Conservation (phyloP, 1,140 invertebrate genomes). For the Limonius californicus region DNA sequence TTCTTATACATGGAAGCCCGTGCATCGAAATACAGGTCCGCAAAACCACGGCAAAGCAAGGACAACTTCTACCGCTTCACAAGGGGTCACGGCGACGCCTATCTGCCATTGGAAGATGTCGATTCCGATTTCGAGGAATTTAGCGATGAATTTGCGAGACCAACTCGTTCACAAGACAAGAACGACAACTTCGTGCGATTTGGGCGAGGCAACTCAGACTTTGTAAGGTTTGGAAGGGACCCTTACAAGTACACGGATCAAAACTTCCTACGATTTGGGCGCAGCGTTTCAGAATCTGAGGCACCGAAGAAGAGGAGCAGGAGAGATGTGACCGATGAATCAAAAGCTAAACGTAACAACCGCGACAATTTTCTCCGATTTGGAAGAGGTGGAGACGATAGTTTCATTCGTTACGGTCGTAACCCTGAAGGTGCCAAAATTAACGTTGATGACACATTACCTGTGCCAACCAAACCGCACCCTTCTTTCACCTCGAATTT, state of each 20-base stretch:
- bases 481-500: background rate
- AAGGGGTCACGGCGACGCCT: background rate
- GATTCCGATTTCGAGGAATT: background rate
- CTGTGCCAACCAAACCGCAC: background rate
- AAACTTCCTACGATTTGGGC: background rate
- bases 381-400: background rate
- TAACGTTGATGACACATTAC: background rate
- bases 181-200: conserved; percentile 31
- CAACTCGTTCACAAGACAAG: conserved; percentile 5
- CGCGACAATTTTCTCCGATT: conserved; percentile 5
- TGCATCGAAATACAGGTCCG: background rate
- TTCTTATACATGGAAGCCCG: background rate
- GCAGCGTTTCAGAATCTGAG: conserved; percentile 1
- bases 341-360: background rate
- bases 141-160: background rate
- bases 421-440: background rate
- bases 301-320: background rate
- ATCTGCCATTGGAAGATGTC: background rate
- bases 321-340: background rate
- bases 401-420: background rate
- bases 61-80: background rate
- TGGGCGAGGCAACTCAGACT: conserved; percentile 19
- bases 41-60: background rate
- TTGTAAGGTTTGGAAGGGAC: conserved; percentile 16
- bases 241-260: background rate